Conservation (phyloP, 1,140 invertebrate genomes). For the Magallana angulata region DNA sequence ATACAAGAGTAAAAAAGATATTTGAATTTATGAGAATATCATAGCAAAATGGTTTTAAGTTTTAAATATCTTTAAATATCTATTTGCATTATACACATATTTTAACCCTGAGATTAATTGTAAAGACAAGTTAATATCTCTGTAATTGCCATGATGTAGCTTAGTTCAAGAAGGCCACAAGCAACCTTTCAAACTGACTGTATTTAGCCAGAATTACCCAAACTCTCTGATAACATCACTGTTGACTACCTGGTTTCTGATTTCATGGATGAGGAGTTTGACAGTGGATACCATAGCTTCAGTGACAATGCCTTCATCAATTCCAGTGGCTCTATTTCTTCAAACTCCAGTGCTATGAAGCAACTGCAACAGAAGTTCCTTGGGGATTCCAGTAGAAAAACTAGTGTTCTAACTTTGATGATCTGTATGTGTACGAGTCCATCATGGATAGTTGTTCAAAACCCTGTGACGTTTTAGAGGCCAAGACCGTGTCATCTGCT, state of each 20-base stretch:
- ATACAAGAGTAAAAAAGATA: no score
- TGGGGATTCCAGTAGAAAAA: not conserved
- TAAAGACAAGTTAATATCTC: no score
- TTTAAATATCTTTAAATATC: no score
- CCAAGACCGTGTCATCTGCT: not conserved
- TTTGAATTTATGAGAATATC: no score
- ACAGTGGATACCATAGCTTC: slow-evolving; percentile 39
- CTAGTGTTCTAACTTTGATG: slow-evolving; percentile 1
- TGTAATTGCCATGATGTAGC: no score
- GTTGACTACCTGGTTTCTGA: slow-evolving; percentile 7
- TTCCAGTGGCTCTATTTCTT: not conserved
- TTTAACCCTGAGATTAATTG: no score
- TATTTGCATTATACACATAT: no score
- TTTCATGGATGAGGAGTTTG: slow-evolving; percentile 51
- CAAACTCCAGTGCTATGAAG: not conserved
- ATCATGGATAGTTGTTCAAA: not conserved
- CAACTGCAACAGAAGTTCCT: not conserved
- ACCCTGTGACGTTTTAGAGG: not conserved
- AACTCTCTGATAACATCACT: not conserved
- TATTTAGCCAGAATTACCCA: not conserved
- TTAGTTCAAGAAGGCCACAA: no score
- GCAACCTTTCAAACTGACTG: not conserved
- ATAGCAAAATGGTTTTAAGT: no score
- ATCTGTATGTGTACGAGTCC: not conserved
- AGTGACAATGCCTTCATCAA: slow-evolving; percentile 19